Conservation (phyloP, 2,113 vertebrate genomes). For the Pipra filicauda region DNA sequence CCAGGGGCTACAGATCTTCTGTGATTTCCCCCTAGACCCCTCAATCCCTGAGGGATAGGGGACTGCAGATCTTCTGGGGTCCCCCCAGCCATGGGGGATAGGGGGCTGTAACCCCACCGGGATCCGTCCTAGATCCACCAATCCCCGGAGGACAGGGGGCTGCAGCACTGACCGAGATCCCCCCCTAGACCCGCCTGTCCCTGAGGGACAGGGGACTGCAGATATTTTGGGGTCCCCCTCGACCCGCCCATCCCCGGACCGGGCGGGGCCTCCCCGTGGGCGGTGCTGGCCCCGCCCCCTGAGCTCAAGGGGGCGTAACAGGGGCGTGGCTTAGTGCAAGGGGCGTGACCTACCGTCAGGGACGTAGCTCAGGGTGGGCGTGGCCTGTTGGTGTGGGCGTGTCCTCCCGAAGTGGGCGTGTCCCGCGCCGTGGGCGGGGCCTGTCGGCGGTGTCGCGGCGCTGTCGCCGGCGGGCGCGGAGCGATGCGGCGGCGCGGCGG, state of each 20-base stretch:
- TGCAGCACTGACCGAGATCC: no score
- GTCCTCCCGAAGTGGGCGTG: not conserved
- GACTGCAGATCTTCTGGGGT: not conserved
- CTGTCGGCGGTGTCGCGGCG: not conserved
- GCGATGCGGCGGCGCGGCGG: not conserved
- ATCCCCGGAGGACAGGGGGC: not conserved
- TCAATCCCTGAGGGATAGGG: not conserved
- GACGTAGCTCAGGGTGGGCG: no score
- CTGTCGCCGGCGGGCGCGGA: not conserved
- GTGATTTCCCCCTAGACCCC: no score
- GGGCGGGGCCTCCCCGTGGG: not conserved
- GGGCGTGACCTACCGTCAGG: not conserved
- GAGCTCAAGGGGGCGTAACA: rapidly evolving
- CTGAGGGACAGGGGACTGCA: not conserved
- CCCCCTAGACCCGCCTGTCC: not conserved
- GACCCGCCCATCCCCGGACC: not conserved
- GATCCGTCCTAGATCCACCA: no score
- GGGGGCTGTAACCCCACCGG: not conserved
- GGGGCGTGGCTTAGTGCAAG: rapidly evolving
- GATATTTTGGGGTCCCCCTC: not conserved
- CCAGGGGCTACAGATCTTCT: no score
- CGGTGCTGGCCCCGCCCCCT: not conserved
- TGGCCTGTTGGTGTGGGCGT: not conserved
- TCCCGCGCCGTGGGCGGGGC: not conserved
- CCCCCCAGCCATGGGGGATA: not conserved